A percentile compares a stretch with the other conserved stretches of the same genome.
These are phyloP conservation scores for Psittacula echo DNA, from an alignment of 2,797 vertebrate genomes.

Conservation along the genomic window DNA sequence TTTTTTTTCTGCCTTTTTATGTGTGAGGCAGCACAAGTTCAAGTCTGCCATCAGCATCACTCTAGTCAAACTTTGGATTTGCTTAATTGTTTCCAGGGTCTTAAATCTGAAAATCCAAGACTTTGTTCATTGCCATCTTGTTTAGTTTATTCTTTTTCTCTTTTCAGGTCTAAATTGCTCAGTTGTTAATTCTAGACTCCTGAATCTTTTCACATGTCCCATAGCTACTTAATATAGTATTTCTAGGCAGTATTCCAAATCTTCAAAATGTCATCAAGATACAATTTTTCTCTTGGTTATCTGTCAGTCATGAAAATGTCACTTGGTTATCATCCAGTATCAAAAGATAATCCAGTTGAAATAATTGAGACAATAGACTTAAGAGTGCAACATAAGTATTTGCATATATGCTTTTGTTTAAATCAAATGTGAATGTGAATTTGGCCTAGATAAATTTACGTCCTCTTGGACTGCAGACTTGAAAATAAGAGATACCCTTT, in stretches of 20 bases:
- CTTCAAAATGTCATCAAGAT: constrained; percentile 14
- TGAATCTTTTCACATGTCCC: not conserved
- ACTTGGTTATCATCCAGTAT: not conserved
- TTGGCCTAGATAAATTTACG: not conserved
- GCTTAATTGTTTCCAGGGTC: not conserved
- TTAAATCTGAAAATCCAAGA: constrained; percentile 33
- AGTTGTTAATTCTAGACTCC: not conserved
- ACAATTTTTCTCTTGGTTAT: not conserved
- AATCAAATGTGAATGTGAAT: not conserved
- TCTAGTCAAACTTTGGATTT: constrained; percentile 25
- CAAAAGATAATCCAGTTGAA: constrained; percentile 5
- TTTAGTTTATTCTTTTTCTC: not conserved
- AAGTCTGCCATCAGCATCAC: not conserved
- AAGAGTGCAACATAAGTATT: not conserved
- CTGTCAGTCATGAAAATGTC: not conserved
- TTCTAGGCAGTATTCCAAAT: constrained; percentile 27
- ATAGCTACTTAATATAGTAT: not conserved
- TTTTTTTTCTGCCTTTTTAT: not conserved
- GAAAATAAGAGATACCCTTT: constrained; percentile 12
- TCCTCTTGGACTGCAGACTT: not conserved
- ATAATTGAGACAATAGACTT: not conserved
- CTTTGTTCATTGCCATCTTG: not conserved
- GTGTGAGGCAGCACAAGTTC: not conserved
- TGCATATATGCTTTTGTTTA: not conserved
- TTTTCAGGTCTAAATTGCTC: not conserved